phyloP scores from a whole-genome alignment of 1,140 invertebrate genomes.

The Lineus longissimus region DNA sequence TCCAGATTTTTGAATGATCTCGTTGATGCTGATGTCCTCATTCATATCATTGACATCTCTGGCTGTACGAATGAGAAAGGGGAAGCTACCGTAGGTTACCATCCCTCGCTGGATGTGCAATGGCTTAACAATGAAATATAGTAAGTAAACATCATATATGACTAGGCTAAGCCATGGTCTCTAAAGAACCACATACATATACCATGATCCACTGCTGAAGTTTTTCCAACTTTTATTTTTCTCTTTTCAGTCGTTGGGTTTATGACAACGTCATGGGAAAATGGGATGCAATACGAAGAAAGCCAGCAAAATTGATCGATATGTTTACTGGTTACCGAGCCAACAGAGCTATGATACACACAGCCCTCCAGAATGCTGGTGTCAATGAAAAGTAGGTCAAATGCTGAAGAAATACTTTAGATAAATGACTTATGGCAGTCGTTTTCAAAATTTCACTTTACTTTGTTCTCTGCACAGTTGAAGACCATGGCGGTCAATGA shows the following conservation, averaged over 20 bases:
- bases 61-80: slow-evolving; percentile 30
- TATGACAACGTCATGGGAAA: slow-evolving; percentile 29
- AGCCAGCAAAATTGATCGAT: slow-evolving; percentile 26
- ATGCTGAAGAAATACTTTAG: not conserved
- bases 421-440: not conserved
- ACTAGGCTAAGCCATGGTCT: not conserved
- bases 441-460: not conserved
- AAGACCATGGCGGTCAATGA: too few species aligned
- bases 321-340: slow-evolving; percentile 36
- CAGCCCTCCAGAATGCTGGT: slow-evolving; percentile 24
- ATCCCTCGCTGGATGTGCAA: slow-evolving; percentile 22
- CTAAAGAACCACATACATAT: too few species aligned
- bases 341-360: slow-evolving; percentile 21
- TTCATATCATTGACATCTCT: slow-evolving; percentile 29
- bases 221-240: too few species aligned
- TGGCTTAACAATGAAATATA: slow-evolving; percentile 29
- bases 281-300: slow-evolving; percentile 25
- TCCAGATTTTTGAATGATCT: slow-evolving; percentile 30
- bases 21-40: slow-evolving; percentile 30
- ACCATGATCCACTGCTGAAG: too few species aligned
- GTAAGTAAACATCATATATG: slow-evolving; percentile 12
- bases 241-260: slow-evolving; percentile 27
- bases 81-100: slow-evolving; percentile 23
- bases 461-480: too few species aligned
- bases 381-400: slow-evolving; percentile 23